Percentiles rank a stretch among this genome's conserved stretches.
Evolutionary conservation across 1,140 invertebrate genomes (phyloP).

Genomic region (Coptotermes formosanus): DNA sequence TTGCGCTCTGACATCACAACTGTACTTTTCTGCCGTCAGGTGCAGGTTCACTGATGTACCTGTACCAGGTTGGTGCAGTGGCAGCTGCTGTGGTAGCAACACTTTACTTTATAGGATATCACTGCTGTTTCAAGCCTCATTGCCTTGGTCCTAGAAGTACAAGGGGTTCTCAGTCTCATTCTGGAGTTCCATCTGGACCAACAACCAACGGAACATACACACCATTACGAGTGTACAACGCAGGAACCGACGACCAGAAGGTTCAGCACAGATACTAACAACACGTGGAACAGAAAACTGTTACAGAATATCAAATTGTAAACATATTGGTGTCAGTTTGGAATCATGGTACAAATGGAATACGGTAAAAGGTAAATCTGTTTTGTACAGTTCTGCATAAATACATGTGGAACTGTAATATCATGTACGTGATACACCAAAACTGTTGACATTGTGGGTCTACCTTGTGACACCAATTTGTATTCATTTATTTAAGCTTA

Average conservation of each 20-base stretch:
- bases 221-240: constrained; percentile 73
- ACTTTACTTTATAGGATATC: constrained; percentile 67
- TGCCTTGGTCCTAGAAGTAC: constrained; percentile 57
- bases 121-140: constrained; percentile 65
- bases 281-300: constrained; percentile 38
- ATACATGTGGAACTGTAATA: too few relatives aligned
- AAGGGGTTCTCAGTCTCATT: not conserved
- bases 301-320: too few relatives aligned
- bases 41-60: constrained; percentile 40
- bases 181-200: constrained; percentile 49
- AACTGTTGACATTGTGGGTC: too few relatives aligned
- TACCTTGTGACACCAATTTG: too few relatives aligned
- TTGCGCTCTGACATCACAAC: too few relatives aligned
- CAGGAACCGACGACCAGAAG: constrained; percentile 59
- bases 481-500: too few relatives aligned
- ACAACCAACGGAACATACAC: constrained; percentile 73
- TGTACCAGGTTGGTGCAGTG: constrained; percentile 61
- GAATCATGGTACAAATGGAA: too few relatives aligned
- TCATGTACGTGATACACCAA: too few relatives aligned
- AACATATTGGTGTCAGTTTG: too few relatives aligned
- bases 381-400: too few relatives aligned
- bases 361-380: too few relatives aligned
- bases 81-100: constrained; percentile 59
- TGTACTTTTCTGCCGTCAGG: not conserved
- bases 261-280: constrained; percentile 74